Evolutionary conservation across 2,797 vertebrate species (phyloP).

Genomic region (Xyrichtys novacula): DNA sequence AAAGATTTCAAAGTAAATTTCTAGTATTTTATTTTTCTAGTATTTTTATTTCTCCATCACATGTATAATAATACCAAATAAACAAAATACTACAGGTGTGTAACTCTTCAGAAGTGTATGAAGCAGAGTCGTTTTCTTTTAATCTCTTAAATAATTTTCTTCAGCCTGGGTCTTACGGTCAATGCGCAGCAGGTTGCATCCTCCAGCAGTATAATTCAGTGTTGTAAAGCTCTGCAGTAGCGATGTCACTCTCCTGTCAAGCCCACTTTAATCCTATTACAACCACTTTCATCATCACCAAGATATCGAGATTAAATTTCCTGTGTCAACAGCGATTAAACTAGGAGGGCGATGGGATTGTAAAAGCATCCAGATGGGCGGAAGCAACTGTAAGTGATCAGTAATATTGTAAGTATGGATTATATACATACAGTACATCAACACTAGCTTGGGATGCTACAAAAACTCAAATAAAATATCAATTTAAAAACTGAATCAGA

Average conservation of each 20-base stretch:
- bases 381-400: conserved; percentile 74
- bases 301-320: conserved; percentile 79
- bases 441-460: conserved; percentile 27
- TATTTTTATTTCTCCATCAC: too few species aligned
- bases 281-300: conserved; percentile 83
- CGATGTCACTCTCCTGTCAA: conserved; percentile 67
- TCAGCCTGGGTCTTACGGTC: not conserved
- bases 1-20: too few species aligned
- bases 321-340: conserved; percentile 73
- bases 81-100: not conserved
- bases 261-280: conserved; percentile 80
- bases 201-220: conserved; percentile 29
- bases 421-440: conserved; percentile 48
- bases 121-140: not conserved
- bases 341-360: conserved; percentile 61
- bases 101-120: not conserved
- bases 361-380: conserved; percentile 63
- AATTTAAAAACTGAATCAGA: conserved; percentile 40
- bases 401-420: conserved; percentile 69
- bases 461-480: conserved; percentile 26
- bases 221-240: conserved; percentile 56
- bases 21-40: too few species aligned
- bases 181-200: conserved; percentile 12
- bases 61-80: too few species aligned
- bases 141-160: not conserved